These are phyloP conservation scores for Orthosia incerta DNA, from an alignment of 2,888 invertebrate species.

Conservation along the genomic window DNA sequence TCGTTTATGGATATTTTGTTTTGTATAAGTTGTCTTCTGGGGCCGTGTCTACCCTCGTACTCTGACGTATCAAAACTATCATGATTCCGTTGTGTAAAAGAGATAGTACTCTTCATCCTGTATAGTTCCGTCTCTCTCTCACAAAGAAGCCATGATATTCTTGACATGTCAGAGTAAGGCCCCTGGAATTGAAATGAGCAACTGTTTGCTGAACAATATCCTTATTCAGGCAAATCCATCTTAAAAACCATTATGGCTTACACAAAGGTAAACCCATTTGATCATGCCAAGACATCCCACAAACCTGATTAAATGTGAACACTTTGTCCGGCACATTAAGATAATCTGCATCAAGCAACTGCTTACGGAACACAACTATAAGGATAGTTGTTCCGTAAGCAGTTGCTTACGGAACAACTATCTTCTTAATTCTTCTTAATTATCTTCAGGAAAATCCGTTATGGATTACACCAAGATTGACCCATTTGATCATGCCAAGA, in stretches of 20 bases:
- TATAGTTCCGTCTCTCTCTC: no score
- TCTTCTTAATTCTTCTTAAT: no score
- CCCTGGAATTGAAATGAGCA: no score
- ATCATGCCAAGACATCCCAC: slow-evolving; percentile 11
- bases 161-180: no score
- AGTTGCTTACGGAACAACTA: neutral
- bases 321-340: slow-evolving; percentile 38
- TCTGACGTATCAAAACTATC: no score
- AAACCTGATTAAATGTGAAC: slow-evolving; percentile 10
- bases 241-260: neutral
- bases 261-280: slow-evolving; percentile 7
- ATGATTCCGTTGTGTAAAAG: no score
- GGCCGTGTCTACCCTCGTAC: no score
- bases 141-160: no score
- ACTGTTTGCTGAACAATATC: neutral
- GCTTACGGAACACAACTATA: no score
- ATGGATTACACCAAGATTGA: neutral
- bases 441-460: neutral
- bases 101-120: no score
- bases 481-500: slow-evolving; percentile 12
- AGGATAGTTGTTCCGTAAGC: no score
- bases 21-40: neutral
- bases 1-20: neutral
- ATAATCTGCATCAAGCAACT: no score
- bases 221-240: neutral